Base-by-base conservation (phyloP, 30 jellyfish, hydroid and myxozoan genomes). In the Aurelia sp. region DNA sequence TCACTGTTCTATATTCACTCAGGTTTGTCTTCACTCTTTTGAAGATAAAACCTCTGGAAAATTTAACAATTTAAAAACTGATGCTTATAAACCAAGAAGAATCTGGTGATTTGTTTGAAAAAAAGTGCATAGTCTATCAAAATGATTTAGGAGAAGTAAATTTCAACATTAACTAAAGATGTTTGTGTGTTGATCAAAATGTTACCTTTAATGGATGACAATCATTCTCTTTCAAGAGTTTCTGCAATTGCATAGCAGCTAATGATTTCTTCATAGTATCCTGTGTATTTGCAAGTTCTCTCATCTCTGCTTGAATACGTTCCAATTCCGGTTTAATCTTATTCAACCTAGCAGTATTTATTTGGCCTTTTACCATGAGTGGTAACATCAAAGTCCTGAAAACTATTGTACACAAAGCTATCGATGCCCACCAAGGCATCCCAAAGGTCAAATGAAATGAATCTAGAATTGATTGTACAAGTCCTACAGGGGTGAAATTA, bases 351-450 rank as follows among this genome's bases (percentile, higher is more conserved):
- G 98, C 98, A 11, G 97, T 65, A 58, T 93, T 93, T 16, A 79
- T 68, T 73, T 93, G 98, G 18, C 98, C 98, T 79, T 93, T 93
- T 84, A 93, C 58, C 96, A 93, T 87, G 81, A 93, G 27, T 10
- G 98, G 98, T 58, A 93, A 72, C 66, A 93, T 87, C 30, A 93
- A 67, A 11, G 94, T 74, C 66, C 98, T 57, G 22, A 93, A 88
- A 23, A 76, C 89, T 16, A 93, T 61, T 15, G 98, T 93, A 37
- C 96, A 89, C 18, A 80, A 81, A 12, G 90, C 96, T 17, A 93
- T 93, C 0, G 98, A 63, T 8, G 90, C 96, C 98, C 98, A 93
- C 98, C 98, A 93, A 8, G 98, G 98, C 83, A 93, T 19, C 18
- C 98, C 98, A 1, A 62, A 19, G 13, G 61, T 59, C 23, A 93